Conservation (phyloP, 1,140 invertebrate species). For the Drosophila sucinea region DNA sequence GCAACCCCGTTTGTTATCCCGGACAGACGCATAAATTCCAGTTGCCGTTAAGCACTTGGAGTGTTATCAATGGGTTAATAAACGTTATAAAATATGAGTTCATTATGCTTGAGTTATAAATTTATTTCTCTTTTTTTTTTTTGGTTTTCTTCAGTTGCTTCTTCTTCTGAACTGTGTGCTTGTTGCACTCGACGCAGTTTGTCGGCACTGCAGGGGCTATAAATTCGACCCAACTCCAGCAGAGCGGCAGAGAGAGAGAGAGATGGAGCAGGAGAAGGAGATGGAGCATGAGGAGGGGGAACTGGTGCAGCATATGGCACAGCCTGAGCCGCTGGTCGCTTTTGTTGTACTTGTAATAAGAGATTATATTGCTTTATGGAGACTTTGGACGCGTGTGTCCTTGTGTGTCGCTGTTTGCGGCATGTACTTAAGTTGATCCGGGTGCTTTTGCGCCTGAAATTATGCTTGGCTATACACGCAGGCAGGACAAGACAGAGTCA, state of each 20-base stretch:
- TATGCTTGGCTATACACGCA: slow-evolving; percentile 20
- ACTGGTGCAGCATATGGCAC: slow-evolving; percentile 55
- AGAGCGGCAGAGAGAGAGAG: slow-evolving; percentile 22
- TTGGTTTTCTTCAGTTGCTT: slow-evolving; percentile 30
- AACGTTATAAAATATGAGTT: slow-evolving; percentile 81
- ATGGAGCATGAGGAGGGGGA: neutral
- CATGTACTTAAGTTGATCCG: slow-evolving; percentile 71
- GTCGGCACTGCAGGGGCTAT: slow-evolving; percentile 72
- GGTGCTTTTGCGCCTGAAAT: slow-evolving; percentile 50
- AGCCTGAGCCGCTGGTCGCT: slow-evolving; percentile 41
- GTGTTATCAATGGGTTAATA: slow-evolving; percentile 81
- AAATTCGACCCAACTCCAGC: slow-evolving; percentile 66
- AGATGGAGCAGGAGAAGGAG: neutral
- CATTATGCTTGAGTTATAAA: slow-evolving; percentile 78
- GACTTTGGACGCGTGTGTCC: slow-evolving; percentile 53
- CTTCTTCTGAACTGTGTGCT: slow-evolving; percentile 40
- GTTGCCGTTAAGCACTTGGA: slow-evolving; percentile 56
- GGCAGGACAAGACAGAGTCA: slow-evolving; percentile 2
- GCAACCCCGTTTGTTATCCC: slow-evolving; percentile 10
- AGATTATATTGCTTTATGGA: slow-evolving; percentile 80
- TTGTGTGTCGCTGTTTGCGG: slow-evolving; percentile 54
- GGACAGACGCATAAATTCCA: slow-evolving; percentile 72
- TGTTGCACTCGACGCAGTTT: slow-evolving; percentile 60
- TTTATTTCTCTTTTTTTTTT: slow-evolving; percentile 20
- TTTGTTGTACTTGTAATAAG: slow-evolving; percentile 79